Evolutionary conservation across 2,888 invertebrate species (phyloP), one percentile per base, ranked within the genome.

Genomic region (Protodeltote pygarga): DNA sequence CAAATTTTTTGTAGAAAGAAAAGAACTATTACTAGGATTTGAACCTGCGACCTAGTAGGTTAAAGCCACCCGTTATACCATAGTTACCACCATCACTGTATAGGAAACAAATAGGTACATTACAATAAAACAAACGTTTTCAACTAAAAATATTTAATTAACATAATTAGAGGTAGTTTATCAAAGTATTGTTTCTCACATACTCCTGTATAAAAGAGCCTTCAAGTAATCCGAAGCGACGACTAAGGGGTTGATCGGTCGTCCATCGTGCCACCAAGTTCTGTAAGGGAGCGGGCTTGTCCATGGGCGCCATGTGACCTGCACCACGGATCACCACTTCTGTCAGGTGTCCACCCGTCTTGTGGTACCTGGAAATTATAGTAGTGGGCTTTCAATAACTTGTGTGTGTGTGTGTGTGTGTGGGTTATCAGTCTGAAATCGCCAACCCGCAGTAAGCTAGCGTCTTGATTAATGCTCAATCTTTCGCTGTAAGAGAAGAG

Each of bases 251-350:
- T 2, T 47, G 32, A 16, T 45, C 55, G 52, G 75, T 80, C 1
- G 93, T 93, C 86, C 94, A 95, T 44, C 88, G 86, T n/a, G 91
- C 78, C 27, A 95, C 88, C 57, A 95, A 76, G 42, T 89, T 87
- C 37, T 90, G 89, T 0, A 89, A 83, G 29, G 92, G 89, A 17
- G 82, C 89, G 0, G 94, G 94, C 51, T 92, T 87, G 79, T 95
- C 94, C 11, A 89, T 52, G 0, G 95, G 93, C 1, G 93, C 94
- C 93, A 95, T 93, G 77, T 95, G 95, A 0, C 95, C 95, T 0
- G 95, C 94, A 35, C 94, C 93, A 4, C 94, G 85, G 3, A 95
- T 78, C 31, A 94, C 75, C 6, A 93, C 90, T 70, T 94, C 94
- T 0, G 92, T 93, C 8, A 95, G 79, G 9, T 87, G 86, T 0